A percentile compares a stretch with the other conserved stretches of the same genome.
Conservation (phyloP, 2,888 invertebrate genomes). For the Netelia fuscicornis region DNA sequence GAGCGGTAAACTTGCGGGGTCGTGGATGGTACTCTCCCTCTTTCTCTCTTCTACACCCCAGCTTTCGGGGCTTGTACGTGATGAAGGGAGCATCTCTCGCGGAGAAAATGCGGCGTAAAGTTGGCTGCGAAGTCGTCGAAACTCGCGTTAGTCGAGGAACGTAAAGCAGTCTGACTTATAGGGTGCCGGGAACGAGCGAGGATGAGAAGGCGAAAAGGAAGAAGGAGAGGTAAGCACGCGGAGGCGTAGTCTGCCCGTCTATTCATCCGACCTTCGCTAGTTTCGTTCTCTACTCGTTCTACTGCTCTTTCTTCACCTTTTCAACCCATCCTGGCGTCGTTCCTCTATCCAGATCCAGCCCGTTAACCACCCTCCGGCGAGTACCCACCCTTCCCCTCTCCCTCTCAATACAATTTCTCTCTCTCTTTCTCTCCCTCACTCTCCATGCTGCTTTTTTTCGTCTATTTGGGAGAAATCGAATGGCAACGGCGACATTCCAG, state of each 20-base stretch:
- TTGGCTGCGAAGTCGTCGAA: conserved; percentile 69
- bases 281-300: conserved; percentile 46
- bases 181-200: conserved; percentile 30
- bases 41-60: conserved; percentile 1
- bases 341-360: conserved; percentile 23
- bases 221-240: conserved; percentile 22
- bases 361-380: conserved; percentile 25
- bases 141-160: conserved; percentile 69
- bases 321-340: conserved; percentile 20
- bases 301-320: conserved; percentile 49
- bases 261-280: conserved; percentile 56
- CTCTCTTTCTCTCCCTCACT: background rate
- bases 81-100: conserved; percentile 64
- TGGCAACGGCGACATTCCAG: conserved; percentile 40
- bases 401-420: background rate
- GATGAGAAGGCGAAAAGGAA: conserved; percentile 1
- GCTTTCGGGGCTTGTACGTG: conserved; percentile 50
- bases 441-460: conserved; percentile 19
- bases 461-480: conserved; percentile 47
- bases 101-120: conserved; percentile 67
- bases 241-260: conserved; percentile 33
- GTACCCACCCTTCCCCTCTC: background rate
- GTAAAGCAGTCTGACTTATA: conserved; percentile 66
- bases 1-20: conserved; percentile 52
- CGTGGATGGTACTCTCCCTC: background rate